These are phyloP conservation scores for Silvanus unidentatus DNA, from an alignment of 2,888 invertebrate species.

Conservation along the genomic window DNA sequence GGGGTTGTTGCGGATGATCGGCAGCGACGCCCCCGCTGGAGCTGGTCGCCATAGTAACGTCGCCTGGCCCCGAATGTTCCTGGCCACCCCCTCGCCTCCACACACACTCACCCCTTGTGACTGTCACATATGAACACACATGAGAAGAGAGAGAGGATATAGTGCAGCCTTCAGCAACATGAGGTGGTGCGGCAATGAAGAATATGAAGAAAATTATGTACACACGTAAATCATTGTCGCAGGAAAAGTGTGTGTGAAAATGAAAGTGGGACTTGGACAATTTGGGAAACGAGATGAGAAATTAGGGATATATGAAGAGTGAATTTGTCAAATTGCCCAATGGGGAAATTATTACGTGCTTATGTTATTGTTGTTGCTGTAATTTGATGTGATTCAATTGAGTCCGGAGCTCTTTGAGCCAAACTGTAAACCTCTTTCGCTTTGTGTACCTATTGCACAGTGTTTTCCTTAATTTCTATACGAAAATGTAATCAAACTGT, in stretches of 20 bases:
- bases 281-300: slow-evolving; percentile 4
- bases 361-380: too few species aligned
- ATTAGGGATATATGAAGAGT: slow-evolving; percentile 6
- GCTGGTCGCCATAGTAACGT: slow-evolving; percentile 38
- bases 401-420: too few species aligned
- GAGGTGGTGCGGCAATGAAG: slow-evolving; percentile 12
- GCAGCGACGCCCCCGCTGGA: slow-evolving; percentile 41
- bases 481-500: too few species aligned
- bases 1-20: slow-evolving; percentile 45
- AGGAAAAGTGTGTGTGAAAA: neutral
- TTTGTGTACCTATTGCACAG: too few species aligned
- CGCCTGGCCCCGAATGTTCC: slow-evolving; percentile 22
- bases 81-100: slow-evolving; percentile 12
- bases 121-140: slow-evolving; percentile 44
- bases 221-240: slow-evolving; percentile 6
- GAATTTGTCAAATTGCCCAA: slow-evolving; percentile 7
- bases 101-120: slow-evolving; percentile 18
- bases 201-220: slow-evolving; percentile 8
- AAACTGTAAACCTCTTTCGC: too few species aligned
- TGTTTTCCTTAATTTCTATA: too few species aligned
- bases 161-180: slow-evolving; percentile 20
- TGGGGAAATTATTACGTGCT: slow-evolving; percentile 1
- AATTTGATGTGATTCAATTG: too few species aligned
- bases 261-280: slow-evolving; percentile 3
- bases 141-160: slow-evolving; percentile 9